Evolutionary conservation across 2,888 invertebrate genomes (phyloP).

Genomic region (Elysia crispata): DNA sequence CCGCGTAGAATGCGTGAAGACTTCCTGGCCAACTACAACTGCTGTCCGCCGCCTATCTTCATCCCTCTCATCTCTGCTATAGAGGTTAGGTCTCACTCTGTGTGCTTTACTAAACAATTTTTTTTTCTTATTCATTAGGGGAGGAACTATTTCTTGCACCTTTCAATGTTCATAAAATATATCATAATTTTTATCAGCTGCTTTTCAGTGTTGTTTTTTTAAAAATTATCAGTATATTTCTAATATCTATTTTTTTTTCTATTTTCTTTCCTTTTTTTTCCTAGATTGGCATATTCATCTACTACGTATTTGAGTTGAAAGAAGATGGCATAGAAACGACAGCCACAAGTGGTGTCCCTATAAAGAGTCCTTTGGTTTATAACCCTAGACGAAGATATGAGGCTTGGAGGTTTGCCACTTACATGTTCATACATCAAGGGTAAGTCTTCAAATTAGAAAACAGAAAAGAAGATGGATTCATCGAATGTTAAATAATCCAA

Average conservation of each 20-base stretch:
- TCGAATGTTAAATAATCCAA: too few relatives aligned
- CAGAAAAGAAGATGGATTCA: too few relatives aligned
- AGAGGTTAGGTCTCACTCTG: slow-evolving; percentile 88
- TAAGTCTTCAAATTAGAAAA: slow-evolving; percentile 57
- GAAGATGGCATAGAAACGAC: slow-evolving; percentile 65
- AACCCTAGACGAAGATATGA: slow-evolving; percentile 90
- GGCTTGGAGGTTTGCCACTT: slow-evolving; percentile 94
- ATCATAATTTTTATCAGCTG: too few relatives aligned
- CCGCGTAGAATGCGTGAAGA: slow-evolving; percentile 81
- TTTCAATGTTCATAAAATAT: too few relatives aligned
- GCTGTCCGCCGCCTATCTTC: slow-evolving; percentile 92
- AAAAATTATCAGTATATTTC: slow-evolving; percentile 80
- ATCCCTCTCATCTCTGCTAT: slow-evolving; percentile 93
- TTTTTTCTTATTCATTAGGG: too few relatives aligned
- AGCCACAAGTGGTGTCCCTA: slow-evolving; percentile 85
- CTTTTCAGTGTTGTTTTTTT: too few relatives aligned
- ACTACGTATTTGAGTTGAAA: slow-evolving; percentile 79
- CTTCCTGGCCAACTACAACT: slow-evolving; percentile 94
- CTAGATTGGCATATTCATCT: slow-evolving; percentile 80
- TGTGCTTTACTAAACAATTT: too few relatives aligned
- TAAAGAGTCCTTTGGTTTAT: slow-evolving; percentile 90
- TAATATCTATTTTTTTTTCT: slow-evolving; percentile 77
- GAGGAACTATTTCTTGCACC: too few relatives aligned
- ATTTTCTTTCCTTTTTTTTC: slow-evolving; percentile 17
- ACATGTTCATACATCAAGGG: slow-evolving; percentile 97